phyloP scores from a whole-genome alignment of 1,140 invertebrate genomes.

The Pararge aegeria region DNA sequence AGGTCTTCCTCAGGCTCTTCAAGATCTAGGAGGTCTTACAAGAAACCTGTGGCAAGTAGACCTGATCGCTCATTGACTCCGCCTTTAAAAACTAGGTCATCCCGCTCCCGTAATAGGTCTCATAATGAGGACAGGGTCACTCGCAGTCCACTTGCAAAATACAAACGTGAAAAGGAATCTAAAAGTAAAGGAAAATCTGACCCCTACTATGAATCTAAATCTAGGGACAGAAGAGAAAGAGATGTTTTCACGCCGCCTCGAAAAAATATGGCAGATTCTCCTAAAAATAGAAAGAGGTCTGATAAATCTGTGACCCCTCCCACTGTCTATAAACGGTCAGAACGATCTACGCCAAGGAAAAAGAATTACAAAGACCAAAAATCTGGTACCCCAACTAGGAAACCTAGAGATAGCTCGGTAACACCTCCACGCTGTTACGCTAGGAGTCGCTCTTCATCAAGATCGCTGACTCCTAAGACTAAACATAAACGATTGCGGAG shows the following conservation, averaged over 20 bases:
- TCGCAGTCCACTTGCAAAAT: slow-evolving; percentile 37
- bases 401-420: slow-evolving; percentile 52
- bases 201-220: slow-evolving; percentile 42
- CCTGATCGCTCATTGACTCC: slow-evolving; percentile 49
- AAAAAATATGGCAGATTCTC: slow-evolving; percentile 33
- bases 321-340: slow-evolving; percentile 37
- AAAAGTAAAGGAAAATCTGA: slow-evolving; percentile 38
- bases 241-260: slow-evolving; percentile 42
- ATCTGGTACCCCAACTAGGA: slow-evolving; percentile 38
- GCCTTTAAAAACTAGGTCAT: slow-evolving; percentile 45
- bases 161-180: slow-evolving; percentile 26
- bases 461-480: slow-evolving; percentile 44
- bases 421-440: slow-evolving; percentile 67
- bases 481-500: slow-evolving; percentile 43
- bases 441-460: slow-evolving; percentile 47
- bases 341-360: slow-evolving; percentile 42
- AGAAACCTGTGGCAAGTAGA: slow-evolving; percentile 37
- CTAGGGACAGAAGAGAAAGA: slow-evolving; percentile 38
- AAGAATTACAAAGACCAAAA: slow-evolving; percentile 47
- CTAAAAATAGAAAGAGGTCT: slow-evolving; percentile 41
- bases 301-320: slow-evolving; percentile 53
- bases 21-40: slow-evolving; percentile 53
- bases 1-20: slow-evolving; percentile 52
- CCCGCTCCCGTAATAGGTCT: slow-evolving; percentile 38
- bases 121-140: slow-evolving; percentile 36